Percentiles rank a stretch among this genome's conserved stretches.
Evolutionary conservation across 2,113 vertebrate species (phyloP).

Genomic region (Paraplagusia blochii): DNA sequence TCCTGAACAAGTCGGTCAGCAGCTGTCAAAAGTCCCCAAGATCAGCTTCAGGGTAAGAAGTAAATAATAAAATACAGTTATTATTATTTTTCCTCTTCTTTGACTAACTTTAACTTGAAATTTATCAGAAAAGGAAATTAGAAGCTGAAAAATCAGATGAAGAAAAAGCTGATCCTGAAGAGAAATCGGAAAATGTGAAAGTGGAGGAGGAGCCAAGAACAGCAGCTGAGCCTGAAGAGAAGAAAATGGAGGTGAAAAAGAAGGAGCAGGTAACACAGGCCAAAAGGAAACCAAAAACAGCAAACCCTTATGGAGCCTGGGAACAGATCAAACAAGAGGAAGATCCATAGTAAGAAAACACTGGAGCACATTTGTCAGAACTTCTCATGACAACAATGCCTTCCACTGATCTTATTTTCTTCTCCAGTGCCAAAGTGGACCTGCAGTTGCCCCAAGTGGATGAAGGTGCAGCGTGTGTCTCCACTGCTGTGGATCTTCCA

Average conservation of each 20-base stretch:
- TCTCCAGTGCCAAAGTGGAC: conserved; percentile 82
- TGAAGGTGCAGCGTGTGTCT: conserved; percentile 26
- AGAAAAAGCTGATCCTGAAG: too few species aligned
- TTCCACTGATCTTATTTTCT: neutral
- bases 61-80: too few species aligned
- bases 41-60: conserved; percentile 78
- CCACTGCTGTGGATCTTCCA: conserved; percentile 48
- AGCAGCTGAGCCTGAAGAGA: conserved; percentile 27
- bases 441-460: conserved; percentile 85
- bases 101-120: conserved; percentile 51
- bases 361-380: neutral
- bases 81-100: neutral
- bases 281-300: conserved; percentile 47
- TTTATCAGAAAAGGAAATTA: conserved; percentile 22
- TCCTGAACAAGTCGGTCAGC: conserved; percentile 21
- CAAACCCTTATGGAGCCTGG: conserved; percentile 87
- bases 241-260: conserved; percentile 14
- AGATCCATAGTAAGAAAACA: conserved; percentile 78
- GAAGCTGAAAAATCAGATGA: conserved; percentile 28
- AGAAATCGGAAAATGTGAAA: conserved; percentile 11
- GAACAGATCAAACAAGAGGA: conserved; percentile 77
- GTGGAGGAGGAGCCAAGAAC: conserved; percentile 19
- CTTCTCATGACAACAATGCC: neutral
- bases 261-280: neutral
- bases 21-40: conserved; percentile 56